Percentiles rank a stretch among this genome's conserved stretches.
Evolutionary conservation across 1,140 invertebrate species (phyloP).

Genomic region (Colletes gigas): DNA sequence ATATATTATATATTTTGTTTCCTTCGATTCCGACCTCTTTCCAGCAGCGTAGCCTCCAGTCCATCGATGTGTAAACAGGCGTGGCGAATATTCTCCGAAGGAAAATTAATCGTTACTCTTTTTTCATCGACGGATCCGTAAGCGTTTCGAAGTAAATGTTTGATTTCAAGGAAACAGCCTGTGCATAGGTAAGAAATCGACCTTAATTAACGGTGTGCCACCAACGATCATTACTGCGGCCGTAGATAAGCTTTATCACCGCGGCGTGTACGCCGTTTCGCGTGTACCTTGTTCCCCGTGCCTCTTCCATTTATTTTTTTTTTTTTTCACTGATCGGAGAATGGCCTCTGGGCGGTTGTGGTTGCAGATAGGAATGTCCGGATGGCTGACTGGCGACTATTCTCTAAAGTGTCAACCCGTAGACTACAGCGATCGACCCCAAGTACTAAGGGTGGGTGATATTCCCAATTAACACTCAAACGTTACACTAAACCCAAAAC

Average conservation of each 20-base stretch:
- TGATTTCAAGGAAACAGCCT: neutral
- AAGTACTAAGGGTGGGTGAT: slow-evolving; percentile 92
- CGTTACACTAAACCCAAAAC: neutral
- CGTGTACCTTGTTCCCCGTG: slow-evolving; percentile 2
- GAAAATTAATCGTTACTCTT: too few relatives aligned
- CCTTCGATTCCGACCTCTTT: too few relatives aligned
- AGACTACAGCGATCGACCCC: slow-evolving; percentile 93
- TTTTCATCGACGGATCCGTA: too few relatives aligned
- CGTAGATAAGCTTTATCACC: neutral
- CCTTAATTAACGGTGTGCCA: neutral
- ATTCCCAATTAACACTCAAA: slow-evolving; percentile 52
- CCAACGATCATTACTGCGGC: neutral
- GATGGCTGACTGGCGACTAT: slow-evolving; percentile 95
- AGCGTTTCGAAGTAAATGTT: neutral
- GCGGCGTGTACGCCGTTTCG: neutral
- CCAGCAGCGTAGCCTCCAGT: too few relatives aligned
- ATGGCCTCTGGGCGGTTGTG: slow-evolving; percentile 80
- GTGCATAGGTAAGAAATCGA: slow-evolving; percentile 16
- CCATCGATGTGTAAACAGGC: too few relatives aligned
- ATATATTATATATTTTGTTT: too few relatives aligned
- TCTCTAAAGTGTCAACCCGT: slow-evolving; percentile 97
- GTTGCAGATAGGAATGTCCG: slow-evolving; percentile 92
- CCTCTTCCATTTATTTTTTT: slow-evolving; percentile 28
- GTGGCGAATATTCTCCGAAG: too few relatives aligned
- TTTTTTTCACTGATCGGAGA: slow-evolving; percentile 69